Base-by-base conservation (phyloP, 2,888 invertebrate genomes). In the Dynastes hyllus region DNA sequence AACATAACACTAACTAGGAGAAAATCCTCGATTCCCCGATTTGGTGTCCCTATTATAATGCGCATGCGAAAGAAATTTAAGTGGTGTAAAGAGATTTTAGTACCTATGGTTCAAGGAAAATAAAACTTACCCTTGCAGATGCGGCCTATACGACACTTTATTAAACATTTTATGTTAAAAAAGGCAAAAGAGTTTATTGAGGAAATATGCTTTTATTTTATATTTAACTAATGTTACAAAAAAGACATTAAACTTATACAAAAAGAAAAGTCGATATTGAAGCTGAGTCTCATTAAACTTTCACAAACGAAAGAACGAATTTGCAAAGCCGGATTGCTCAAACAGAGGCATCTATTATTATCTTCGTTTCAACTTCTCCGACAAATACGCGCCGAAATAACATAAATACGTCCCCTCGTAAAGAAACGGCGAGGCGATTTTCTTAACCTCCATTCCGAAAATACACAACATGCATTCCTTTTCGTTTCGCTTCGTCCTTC, bases 361-460 rank as follows among this genome's bases (percentile, higher is more conserved):
- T 58, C 55, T 58, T 58, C 55, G 22, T 58, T 58, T 58, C 55
- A 58, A 16, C 22, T 58, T 58, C 55, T 16, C 22, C 55, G 22
- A 16, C 55, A 22, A 16, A 58, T 58, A 58, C 55, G 16, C 22
- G 16, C 55, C 22, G 55, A 45, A 45, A 45, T 45, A 45, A 45
- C 45, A 45, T 45, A 45, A 45, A 45, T 45, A 45, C 55, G 22
- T 22, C 55, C 16, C 22, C 16, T 27, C 55, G 5, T 16, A 22
- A 22, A 16, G n/a, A 22, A 58, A 58, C 22, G n/a, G 22, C 11
- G 55, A 58, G 22, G 55, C 55, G 22, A 58, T 22, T 22, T 16
- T 8, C 22, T 58, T 58, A 58, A 58, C 16, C 22, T 16, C 55
- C 16, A 22, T 63, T 29, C n/a, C 63, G 29, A 11, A 29, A 13